phyloP scores from a whole-genome alignment of 37 sponge, comb jelly and placozoan genomes.

The Agelas oroides region DNA sequence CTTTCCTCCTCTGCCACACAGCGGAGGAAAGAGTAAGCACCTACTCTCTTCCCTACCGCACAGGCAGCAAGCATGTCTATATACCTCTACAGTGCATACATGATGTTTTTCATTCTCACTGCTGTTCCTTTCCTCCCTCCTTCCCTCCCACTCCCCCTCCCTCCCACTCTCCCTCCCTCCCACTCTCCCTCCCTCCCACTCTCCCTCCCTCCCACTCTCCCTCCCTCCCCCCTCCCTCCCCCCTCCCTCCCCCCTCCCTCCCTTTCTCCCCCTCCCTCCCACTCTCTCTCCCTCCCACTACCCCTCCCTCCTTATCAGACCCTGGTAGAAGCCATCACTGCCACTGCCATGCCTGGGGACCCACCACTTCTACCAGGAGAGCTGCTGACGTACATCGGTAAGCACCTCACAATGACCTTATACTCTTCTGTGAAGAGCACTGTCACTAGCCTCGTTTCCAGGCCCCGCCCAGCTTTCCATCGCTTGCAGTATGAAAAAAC shows the following conservation, averaged over 20 bases:
- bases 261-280: neutral
- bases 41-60: too few relatives aligned
- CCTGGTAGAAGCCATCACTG: slow-evolving; percentile 29
- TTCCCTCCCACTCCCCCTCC: neutral
- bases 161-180: too few relatives aligned
- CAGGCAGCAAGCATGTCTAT: too few relatives aligned
- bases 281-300: neutral
- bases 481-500: too few relatives aligned
- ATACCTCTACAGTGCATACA: too few relatives aligned
- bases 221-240: neutral
- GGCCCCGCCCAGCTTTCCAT: too few relatives aligned
- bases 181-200: neutral
- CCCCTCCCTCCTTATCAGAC: slow-evolving; percentile 7
- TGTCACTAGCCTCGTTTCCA: too few relatives aligned
- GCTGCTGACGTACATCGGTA: slow-evolving; percentile 59
- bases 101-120: too few relatives aligned
- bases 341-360: slow-evolving; percentile 45
- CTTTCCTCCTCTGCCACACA: slow-evolving; percentile 8
- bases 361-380: slow-evolving; percentile 74
- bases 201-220: neutral
- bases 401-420: too few relatives aligned
- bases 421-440: too few relatives aligned
- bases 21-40: slow-evolving; percentile 30
- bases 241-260: neutral
- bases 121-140: neutral